Evolutionary conservation across 2,888 invertebrate genomes (phyloP), one percentile per base, ranked within the genome.

Genomic region (Polyommatus icarus): DNA sequence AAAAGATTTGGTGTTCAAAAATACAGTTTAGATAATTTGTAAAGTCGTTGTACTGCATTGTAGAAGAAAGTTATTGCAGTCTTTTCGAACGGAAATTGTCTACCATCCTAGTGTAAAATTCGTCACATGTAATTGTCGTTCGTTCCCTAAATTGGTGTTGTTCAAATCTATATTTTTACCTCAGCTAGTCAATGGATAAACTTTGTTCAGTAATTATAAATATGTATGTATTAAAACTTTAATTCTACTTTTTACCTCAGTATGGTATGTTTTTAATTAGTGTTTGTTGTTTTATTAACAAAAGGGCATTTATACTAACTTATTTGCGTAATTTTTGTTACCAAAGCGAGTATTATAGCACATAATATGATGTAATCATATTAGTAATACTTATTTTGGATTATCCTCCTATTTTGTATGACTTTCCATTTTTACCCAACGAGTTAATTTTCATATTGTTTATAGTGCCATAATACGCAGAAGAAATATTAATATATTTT

Each of bases 1-100:
- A 86, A 84, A 87, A 83, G 87, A 89, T 89, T 92, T 89, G 87
- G 92, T 91, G 91, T 93, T 92, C 92, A 92, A 89, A 85, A 88
- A 86, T 89, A 87, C 89, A 88, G 88, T 89, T 86, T 88, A 89
- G 86, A 87, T 59, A 85, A 86, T 86, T 88, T 85, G 88, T 87
- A 86, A 84, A 84, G 83, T 84, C 85, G 86, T 84, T 86, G 85
- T 88, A 88, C 81, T 85, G 83, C 82, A 87, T 87, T 71, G 83
- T 88, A 87, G 88, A 84, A 84, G 83, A 54, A 75, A 61, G 1
- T 32, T 32, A 15, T 67, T 67, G 67, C 67, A 67, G 29, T 32
- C 6, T 67, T 67, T 67, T 32, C 67, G 24, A 5, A 67, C 6
- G 29, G 29, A 67, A 32, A 29, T 12, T 61, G 12, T 67, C 32